phyloP scores from a whole-genome alignment of 2,113 vertebrate genomes.

The Phrynosoma blainvillii region DNA sequence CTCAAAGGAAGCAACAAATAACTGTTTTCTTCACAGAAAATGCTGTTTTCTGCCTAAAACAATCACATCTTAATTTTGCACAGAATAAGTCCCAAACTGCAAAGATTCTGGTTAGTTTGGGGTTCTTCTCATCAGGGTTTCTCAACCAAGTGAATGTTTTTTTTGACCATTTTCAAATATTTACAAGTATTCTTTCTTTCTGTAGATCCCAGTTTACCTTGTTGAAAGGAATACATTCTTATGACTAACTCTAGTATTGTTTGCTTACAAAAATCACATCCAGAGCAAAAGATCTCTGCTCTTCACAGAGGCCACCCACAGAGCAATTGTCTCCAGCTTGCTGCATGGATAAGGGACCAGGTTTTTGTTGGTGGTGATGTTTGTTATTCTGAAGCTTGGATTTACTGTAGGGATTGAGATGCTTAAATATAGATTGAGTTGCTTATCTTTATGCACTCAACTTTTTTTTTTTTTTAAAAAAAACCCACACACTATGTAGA shows the following conservation, averaged over 20 bases:
- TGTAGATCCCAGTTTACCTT: too few species aligned
- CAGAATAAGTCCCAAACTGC: too few species aligned
- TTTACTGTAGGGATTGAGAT: constrained; percentile 13
- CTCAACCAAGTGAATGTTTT: too few species aligned
- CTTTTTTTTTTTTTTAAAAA: not conserved
- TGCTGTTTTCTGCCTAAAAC: too few species aligned
- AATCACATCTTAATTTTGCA: too few species aligned
- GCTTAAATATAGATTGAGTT: not conserved
- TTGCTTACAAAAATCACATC: not conserved
- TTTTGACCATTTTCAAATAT: too few species aligned
- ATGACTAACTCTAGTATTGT: not conserved
- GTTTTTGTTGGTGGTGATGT: not conserved
- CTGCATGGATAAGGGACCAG: not conserved
- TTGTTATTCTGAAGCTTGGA: not conserved
- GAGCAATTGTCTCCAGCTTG: not conserved
- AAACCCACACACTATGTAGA: not conserved
- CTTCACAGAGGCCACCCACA: not conserved
- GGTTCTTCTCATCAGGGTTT: too few species aligned
- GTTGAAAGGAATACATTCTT: not conserved
- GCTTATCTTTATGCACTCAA: not conserved
- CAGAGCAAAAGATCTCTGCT: not conserved
- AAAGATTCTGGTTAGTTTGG: too few species aligned
- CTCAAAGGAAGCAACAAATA: too few species aligned
- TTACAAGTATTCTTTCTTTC: too few species aligned
- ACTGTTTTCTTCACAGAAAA: too few species aligned